These are phyloP conservation scores for Todiramphus chloris DNA, from an alignment of 2,113 vertebrate genomes.

Conservation along the genomic window DNA sequence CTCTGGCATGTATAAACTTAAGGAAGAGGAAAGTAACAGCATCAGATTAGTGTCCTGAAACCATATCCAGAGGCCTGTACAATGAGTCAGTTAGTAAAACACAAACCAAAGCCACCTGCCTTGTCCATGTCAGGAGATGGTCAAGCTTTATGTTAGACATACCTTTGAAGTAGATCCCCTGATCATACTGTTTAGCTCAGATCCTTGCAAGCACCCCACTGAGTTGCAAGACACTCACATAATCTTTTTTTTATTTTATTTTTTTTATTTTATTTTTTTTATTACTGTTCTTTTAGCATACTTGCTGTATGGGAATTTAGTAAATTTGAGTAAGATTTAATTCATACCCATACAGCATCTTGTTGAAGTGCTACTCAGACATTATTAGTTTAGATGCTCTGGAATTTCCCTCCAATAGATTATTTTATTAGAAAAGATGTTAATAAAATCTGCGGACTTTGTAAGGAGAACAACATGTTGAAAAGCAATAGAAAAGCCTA, in stretches of 20 bases:
- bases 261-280: neutral
- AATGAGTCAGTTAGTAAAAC: neutral
- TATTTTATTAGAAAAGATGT: neutral
- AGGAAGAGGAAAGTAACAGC: neutral
- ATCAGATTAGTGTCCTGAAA: neutral
- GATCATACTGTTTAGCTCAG: neutral
- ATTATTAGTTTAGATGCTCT: neutral
- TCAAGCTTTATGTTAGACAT: neutral
- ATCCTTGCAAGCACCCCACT: neutral
- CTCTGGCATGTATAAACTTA: neutral
- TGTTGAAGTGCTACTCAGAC: neutral
- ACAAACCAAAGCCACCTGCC: neutral
- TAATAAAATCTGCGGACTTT: neutral
- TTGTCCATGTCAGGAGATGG: neutral
- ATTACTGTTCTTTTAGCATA: neutral
- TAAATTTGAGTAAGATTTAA: neutral
- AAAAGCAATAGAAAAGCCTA: neutral
- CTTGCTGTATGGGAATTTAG: neutral
- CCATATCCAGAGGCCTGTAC: neutral
- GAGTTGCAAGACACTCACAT: neutral
- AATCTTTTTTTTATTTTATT: no score
- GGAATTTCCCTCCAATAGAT: neutral
- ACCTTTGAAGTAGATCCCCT: neutral
- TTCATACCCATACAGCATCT: neutral
- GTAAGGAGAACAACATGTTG: neutral